Evolutionary conservation across 2,113 vertebrate species (phyloP).

Genomic region (Alexandromys fortis): DNA sequence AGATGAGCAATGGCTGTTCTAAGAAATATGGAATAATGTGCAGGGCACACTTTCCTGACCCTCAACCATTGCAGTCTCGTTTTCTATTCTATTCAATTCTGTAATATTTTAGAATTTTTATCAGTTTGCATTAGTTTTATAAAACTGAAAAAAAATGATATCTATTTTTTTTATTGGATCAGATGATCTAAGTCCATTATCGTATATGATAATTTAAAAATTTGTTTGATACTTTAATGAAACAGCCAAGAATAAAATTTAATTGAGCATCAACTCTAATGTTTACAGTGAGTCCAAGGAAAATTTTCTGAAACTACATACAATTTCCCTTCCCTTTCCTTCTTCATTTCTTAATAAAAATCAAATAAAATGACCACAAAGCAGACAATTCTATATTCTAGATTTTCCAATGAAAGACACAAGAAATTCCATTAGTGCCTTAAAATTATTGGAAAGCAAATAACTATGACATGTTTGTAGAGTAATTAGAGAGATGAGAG

Average conservation of each 20-base stretch:
- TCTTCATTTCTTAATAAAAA: not conserved
- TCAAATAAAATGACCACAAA: conserved; percentile 57
- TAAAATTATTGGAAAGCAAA: conserved; percentile 62
- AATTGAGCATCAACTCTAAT: not conserved
- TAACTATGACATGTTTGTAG: conserved; percentile 57
- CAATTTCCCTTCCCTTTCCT: not conserved
- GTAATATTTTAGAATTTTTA: not conserved
- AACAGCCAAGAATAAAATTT: conserved; percentile 19
- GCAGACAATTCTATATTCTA: conserved; percentile 41
- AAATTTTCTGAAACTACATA: not conserved
- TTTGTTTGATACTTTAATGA: not conserved
- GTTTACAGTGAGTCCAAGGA: not conserved
- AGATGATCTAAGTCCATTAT: not conserved
- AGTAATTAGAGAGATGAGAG: conserved; percentile 59
- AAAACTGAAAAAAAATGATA: conserved; percentile 20
- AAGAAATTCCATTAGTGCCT: conserved; percentile 60
- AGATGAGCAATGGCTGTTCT: no score
- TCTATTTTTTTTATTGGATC: not conserved
- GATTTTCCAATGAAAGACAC: conserved; percentile 59
- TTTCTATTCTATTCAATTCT: not conserved
- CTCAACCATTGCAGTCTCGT: not conserved
- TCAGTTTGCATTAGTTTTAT: conserved; percentile 5
- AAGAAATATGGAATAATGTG: not conserved
- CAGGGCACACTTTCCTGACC: not conserved
- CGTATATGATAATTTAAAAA: not conserved